Evolutionary conservation across 2,888 invertebrate genomes (phyloP).

Genomic region (Apocheima hispidaria): DNA sequence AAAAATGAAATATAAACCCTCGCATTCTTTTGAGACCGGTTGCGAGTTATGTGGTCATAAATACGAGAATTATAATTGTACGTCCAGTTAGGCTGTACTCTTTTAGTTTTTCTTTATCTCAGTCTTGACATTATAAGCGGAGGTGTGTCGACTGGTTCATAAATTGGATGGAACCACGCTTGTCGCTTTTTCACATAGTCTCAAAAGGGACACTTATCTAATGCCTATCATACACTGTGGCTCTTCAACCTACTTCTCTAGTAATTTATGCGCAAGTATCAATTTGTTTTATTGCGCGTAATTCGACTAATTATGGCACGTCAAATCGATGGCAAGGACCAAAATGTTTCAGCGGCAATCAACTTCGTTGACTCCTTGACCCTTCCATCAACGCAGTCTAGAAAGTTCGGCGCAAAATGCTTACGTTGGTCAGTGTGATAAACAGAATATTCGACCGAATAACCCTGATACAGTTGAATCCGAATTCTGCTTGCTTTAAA

Average conservation of each 20-base stretch:
- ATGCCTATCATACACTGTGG: conserved; percentile 10
- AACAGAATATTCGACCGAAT: not conserved
- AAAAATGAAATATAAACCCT: conserved; percentile 50
- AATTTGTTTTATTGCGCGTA: conserved; percentile 32
- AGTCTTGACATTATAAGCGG: not conserved
- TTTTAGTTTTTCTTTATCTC: conserved; percentile 1
- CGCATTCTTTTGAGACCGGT: conserved; percentile 48
- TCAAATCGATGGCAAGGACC: conserved; percentile 44
- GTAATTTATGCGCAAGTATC: conserved; percentile 31
- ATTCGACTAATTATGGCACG: conserved; percentile 36
- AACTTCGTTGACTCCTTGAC: conserved; percentile 43
- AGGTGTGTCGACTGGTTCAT: not conserved
- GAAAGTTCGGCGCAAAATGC: conserved; percentile 60
- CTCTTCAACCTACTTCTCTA: conserved; percentile 27
- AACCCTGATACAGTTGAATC: conserved; percentile 9
- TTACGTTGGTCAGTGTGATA: not conserved
- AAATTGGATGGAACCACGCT: not conserved
- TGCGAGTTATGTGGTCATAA: conserved; percentile 43
- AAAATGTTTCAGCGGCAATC: conserved; percentile 38
- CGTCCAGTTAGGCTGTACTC: conserved; percentile 1
- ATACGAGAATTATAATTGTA: conserved; percentile 34
- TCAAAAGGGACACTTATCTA: not conserved
- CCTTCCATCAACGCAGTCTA: conserved; percentile 49
- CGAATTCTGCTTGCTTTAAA: not conserved
- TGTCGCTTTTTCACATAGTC: not conserved